A percentile compares a stretch with the other conserved stretches of the same genome.
Evolutionary conservation across 2,113 vertebrate species (phyloP).

Genomic region (Empidonax traillii): DNA sequence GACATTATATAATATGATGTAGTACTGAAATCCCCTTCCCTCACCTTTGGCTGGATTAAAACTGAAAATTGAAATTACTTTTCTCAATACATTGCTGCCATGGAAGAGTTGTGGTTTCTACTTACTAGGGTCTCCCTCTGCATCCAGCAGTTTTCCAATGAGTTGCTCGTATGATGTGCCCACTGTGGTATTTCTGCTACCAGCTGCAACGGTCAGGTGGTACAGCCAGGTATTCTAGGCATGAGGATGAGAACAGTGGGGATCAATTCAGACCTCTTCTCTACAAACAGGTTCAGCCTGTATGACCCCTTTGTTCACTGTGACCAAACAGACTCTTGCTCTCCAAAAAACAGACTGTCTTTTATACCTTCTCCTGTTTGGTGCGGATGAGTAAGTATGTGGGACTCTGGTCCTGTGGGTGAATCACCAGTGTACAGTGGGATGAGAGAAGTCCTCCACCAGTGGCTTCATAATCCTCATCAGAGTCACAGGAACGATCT

Average conservation of each 20-base stretch:
- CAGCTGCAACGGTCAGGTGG: slow-evolving; percentile 84
- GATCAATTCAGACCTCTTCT: neutral
- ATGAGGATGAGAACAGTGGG: neutral
- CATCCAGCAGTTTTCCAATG: slow-evolving; percentile 84
- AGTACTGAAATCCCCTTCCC: neutral
- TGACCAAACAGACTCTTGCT: neutral
- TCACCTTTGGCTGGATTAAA: neutral
- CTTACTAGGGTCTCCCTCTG: slow-evolving; percentile 85
- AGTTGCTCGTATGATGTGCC: slow-evolving; percentile 85
- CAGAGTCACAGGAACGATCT: slow-evolving; percentile 89
- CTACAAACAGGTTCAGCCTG: neutral
- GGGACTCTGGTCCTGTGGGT: slow-evolving; percentile 87
- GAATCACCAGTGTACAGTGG: slow-evolving; percentile 85
- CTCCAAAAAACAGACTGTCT: neutral
- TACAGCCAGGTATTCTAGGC: slow-evolving; percentile 87
- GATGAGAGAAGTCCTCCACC: slow-evolving; percentile 83
- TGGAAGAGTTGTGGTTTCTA: neutral
- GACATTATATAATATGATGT: neutral
- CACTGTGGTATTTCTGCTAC: slow-evolving; percentile 78
- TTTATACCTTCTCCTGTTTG: slow-evolving; percentile 87
- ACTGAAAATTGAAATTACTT: neutral
- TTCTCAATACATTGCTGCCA: neutral
- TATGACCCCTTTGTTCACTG: neutral
- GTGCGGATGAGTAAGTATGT: slow-evolving; percentile 88
- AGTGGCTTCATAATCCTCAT: slow-evolving; percentile 87